Percentiles rank a stretch among this genome's conserved stretches.
These are phyloP conservation scores for Venustoraphidia nigricollis DNA, from an alignment of 2,888 invertebrate genomes.

Conservation along the genomic window DNA sequence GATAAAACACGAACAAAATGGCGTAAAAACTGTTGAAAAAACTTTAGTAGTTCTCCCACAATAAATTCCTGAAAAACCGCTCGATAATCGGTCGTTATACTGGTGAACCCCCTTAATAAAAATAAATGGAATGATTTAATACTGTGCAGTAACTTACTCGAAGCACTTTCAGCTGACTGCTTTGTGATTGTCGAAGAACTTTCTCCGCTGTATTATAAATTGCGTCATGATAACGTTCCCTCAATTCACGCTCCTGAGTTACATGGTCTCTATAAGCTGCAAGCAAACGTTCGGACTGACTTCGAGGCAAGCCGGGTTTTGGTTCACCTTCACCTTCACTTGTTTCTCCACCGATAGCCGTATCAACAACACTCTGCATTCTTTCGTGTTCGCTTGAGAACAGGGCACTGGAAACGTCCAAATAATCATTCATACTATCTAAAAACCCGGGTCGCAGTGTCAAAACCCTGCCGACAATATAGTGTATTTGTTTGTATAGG, in stretches of 20 bases:
- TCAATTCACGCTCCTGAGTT: slow-evolving; percentile 55
- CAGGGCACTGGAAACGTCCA: slow-evolving; percentile 1
- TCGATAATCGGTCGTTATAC: no score
- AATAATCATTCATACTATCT: background rate
- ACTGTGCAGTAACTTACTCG: slow-evolving; percentile 25
- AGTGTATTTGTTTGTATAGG: no score
- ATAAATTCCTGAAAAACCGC: no score
- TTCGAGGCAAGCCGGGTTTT: slow-evolving; percentile 37
- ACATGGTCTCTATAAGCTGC: slow-evolving; percentile 51
- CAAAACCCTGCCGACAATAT: no score
- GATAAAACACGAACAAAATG: no score
- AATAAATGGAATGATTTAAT: no score
- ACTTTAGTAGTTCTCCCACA: no score
- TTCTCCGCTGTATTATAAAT: slow-evolving; percentile 66
- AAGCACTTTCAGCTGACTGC: slow-evolving; percentile 64
- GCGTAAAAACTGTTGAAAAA: no score
- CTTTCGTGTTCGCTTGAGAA: slow-evolving; percentile 3
- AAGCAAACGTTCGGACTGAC: slow-evolving; percentile 46
- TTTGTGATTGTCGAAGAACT: slow-evolving; percentile 60
- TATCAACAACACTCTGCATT: slow-evolving; percentile 23
- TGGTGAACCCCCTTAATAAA: no score
- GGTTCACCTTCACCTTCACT: slow-evolving; percentile 28
- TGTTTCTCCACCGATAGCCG: slow-evolving; percentile 23
- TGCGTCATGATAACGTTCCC: slow-evolving; percentile 71
- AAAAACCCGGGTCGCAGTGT: no score